Evolutionary conservation across 35 echinoderm and acorn worm species (phyloP).

Genomic region (Heliocidaris erythrogramma): DNA sequence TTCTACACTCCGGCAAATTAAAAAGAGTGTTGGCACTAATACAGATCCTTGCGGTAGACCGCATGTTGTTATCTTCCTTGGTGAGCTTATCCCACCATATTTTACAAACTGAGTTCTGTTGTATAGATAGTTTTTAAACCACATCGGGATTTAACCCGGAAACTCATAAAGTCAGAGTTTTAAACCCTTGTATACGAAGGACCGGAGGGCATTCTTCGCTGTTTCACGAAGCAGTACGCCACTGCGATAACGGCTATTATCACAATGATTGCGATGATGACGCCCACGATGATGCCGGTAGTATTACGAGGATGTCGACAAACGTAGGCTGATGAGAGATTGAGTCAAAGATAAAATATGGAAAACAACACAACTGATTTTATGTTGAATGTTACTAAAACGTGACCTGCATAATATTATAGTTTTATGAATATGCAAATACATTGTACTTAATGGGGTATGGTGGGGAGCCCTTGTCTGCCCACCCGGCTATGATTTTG

Average conservation of each 20-base stretch:
- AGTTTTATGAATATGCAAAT: not conserved
- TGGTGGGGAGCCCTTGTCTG: no score
- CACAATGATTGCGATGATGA: not conserved
- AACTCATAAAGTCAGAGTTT: not conserved
- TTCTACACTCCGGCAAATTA: no score
- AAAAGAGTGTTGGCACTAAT: no score
- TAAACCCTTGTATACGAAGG: not conserved
- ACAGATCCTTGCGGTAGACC: no score
- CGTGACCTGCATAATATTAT: not conserved
- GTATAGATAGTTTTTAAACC: no score
- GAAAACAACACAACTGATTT: not conserved
- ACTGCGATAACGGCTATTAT: not conserved
- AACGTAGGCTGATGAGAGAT: not conserved
- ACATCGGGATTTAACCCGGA: no score
- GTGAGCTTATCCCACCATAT: no score
- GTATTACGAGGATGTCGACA: not conserved
- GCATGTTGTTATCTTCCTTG: no score
- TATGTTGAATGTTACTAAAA: not conserved
- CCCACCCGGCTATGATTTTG: no score
- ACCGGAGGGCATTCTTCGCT: not conserved
- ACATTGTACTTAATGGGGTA: not conserved
- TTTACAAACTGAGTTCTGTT: no score
- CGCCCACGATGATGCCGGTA: not conserved
- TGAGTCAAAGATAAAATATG: not conserved
- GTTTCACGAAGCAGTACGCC: not conserved